Evolutionary conservation across 2,888 invertebrate genomes (phyloP).

Genomic region (Dryocosmus kuriphilus): DNA sequence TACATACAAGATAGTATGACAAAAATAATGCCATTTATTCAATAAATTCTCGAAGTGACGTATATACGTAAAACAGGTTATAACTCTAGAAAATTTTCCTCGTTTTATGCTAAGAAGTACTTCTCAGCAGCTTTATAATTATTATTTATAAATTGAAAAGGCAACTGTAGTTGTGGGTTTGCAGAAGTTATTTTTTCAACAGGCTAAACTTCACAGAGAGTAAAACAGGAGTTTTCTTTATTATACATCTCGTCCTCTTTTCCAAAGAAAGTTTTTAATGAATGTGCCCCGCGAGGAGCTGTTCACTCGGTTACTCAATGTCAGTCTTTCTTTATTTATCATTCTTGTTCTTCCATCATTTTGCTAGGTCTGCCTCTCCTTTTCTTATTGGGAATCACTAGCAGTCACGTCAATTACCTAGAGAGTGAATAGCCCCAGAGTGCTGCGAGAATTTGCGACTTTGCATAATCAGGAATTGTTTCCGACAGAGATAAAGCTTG

Average conservation of each 20-base stretch:
- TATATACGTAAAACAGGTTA: neutral
- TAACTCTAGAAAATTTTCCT: neutral
- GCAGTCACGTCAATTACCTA: neutral
- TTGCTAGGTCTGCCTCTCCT: neutral
- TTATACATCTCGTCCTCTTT: constrained; percentile 1
- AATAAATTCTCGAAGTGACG: neutral
- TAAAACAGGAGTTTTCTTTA: constrained; percentile 12
- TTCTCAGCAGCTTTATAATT: neutral
- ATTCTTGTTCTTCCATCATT: neutral
- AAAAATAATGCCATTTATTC: neutral
- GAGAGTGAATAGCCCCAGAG: neutral
- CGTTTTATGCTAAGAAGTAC: neutral
- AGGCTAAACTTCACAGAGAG: neutral
- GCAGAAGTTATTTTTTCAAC: neutral
- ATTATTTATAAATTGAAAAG: neutral
- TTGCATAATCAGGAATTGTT: constrained; percentile 20
- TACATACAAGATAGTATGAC: neutral
- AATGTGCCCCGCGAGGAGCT: neutral
- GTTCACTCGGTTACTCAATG: neutral
- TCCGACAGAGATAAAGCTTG: constrained; percentile 10
- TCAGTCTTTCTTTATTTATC: neutral
- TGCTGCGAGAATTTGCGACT: neutral
- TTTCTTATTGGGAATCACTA: neutral
- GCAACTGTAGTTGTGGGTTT: neutral
- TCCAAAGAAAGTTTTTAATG: constrained; percentile 27